phyloP scores from a whole-genome alignment of 2,113 vertebrate species.

The Fulica atra region DNA sequence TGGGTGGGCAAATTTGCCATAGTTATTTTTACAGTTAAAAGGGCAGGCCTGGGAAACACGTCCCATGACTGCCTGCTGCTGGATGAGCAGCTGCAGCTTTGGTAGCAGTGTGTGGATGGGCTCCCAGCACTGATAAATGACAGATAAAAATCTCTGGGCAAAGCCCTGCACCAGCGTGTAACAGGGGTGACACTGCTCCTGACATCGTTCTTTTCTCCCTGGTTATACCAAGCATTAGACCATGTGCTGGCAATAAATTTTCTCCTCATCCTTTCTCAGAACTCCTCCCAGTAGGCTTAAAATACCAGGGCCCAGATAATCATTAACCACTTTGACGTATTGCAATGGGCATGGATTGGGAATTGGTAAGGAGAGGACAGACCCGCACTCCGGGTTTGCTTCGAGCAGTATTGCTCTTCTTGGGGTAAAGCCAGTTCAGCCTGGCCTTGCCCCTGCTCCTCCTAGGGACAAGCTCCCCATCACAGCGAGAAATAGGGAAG shows the following conservation, averaged over 20 bases:
- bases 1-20: neutral
- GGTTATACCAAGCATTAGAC: neutral
- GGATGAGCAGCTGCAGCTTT: neutral
- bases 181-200: neutral
- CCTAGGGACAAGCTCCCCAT: neutral
- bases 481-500: neutral
- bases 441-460: neutral
- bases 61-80: neutral
- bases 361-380: neutral
- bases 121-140: neutral
- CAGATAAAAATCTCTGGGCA: neutral
- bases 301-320: constrained; percentile 28
- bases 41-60: neutral
- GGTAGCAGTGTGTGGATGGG: neutral
- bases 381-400: fast-evolving
- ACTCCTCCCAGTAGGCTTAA: constrained; percentile 15
- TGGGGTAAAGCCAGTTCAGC: neutral
- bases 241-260: fast-evolving
- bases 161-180: neutral
- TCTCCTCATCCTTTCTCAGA: neutral
- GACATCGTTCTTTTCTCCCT: neutral
- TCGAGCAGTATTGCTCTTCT: neutral
- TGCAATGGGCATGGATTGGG: neutral
- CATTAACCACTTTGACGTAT: neutral
- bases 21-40: neutral